phyloP scores from a whole-genome alignment of 2,113 vertebrate species.

The Podilymbus podiceps region DNA sequence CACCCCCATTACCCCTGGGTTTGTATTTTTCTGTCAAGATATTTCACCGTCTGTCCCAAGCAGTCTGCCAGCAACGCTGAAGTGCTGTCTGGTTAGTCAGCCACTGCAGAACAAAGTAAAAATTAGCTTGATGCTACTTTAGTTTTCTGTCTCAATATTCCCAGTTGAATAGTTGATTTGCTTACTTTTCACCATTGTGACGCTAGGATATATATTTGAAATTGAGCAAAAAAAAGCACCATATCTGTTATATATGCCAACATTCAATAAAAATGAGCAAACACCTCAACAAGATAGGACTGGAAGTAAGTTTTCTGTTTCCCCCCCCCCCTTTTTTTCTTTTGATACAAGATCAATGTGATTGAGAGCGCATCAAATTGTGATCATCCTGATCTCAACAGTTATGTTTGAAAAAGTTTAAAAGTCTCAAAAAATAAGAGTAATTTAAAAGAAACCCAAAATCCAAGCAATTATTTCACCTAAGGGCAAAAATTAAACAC shows the following conservation, averaged over 20 bases:
- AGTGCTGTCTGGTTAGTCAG: not conserved
- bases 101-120: not conserved
- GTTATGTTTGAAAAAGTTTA: not conserved
- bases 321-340: not conserved
- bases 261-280: not conserved
- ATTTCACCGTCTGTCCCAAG: not conserved
- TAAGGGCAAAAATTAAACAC: not conserved
- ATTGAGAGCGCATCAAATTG: not conserved
- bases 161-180: not conserved
- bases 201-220: not conserved
- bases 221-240: rapidly evolving
- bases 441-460: not conserved
- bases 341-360: not conserved
- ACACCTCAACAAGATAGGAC: not conserved
- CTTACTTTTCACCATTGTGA: not conserved
- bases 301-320: not conserved
- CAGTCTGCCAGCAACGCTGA: not conserved
- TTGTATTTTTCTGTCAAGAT: not conserved
- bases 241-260: not conserved
- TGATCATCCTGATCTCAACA: not conserved
- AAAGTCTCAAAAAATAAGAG: not conserved
- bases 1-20: not conserved
- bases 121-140: not conserved
- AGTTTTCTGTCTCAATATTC: not conserved
- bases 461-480: rapidly evolving